Evolutionary conservation across 2,113 vertebrate genomes (phyloP).

Genomic region (Anthoscopus minutus): DNA sequence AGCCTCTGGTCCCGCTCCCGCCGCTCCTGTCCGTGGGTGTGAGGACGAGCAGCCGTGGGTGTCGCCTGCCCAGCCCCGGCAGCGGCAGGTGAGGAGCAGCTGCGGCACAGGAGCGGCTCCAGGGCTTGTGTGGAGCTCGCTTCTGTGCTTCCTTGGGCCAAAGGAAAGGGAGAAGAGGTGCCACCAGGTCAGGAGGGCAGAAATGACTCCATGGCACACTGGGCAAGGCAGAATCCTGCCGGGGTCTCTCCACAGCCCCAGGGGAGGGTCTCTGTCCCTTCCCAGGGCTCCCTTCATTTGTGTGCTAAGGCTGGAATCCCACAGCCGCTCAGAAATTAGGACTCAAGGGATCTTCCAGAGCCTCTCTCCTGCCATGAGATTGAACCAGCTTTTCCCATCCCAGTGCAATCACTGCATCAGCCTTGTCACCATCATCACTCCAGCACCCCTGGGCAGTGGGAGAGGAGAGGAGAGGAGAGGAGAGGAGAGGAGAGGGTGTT

Average conservation of each 20-base stretch:
- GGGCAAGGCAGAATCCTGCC: not conserved
- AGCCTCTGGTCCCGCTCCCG: not conserved
- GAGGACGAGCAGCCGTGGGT: not conserved
- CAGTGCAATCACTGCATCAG: not conserved
- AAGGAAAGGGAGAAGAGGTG: not conserved
- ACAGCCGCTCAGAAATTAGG: not conserved
- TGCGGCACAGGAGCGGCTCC: not conserved
- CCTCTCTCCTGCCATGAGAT: not conserved
- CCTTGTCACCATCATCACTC: too few relatives aligned
- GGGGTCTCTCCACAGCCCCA: not conserved
- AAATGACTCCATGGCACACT: fast-evolving
- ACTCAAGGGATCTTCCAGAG: not conserved
- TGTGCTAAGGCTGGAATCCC: not conserved
- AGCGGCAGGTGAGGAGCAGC: not conserved
- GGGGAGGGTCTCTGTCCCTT: not conserved
- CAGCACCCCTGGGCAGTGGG: not conserved
- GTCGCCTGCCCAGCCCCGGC: not conserved
- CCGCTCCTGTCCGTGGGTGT: too few relatives aligned
- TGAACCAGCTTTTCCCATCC: not conserved
- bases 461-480: not conserved
- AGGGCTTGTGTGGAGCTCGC: not conserved
- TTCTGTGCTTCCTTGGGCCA: not conserved
- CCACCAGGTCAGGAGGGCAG: not conserved
- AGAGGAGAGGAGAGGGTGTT: not conserved
- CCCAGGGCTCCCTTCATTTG: not conserved